Evolutionary conservation across 2,113 vertebrate species (phyloP), one percentile per base, ranked within the genome.

Genomic region (Dendrocopos noguchii): DNA sequence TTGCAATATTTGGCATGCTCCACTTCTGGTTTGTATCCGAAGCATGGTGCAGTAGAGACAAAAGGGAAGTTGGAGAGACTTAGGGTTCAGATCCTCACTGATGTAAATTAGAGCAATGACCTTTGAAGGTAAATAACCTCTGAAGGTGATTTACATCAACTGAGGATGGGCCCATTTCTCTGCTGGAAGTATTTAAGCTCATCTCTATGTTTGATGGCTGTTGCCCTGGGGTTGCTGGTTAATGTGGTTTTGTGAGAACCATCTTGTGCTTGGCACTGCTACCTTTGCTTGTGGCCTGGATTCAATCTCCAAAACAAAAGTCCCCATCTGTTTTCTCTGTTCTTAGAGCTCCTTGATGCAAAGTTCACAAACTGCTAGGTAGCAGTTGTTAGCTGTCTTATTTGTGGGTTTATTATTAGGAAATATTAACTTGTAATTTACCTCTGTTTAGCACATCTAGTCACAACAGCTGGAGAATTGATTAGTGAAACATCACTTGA

Each of bases 231-330:
- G 27, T 34, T 84, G 31, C 46, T 65, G 8, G 28, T 53, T 24
- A 8, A 17, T 17, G 10, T 63, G 65, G 33, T 27, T 66, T 66
- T 11, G 9, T 9, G 44, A 59, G 73, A 56, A 7, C 16, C 39
- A 3, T 4, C 15, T 3, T 15, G n/a, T 33, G 39, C 19, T 42
- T 65, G 46, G 22, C 68, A 74, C 4, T 70, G 66, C 55, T 92
- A 2, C 59, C 60, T 73, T 9, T 92, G 84, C 91, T 33, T 60
- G 0, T 31, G 64, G 31, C 60, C 44, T 87, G 84, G 75, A 77
- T 80, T 95, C 78, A 82, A 87, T 34, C 84, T 85, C 91, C 92
- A 89, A 80, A 84, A 55, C 7, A 39, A 19, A 70, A 66, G 31
- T 31, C 14, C 21, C 46, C 11, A 2, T 46, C n/a, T 15, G n/a